These are phyloP conservation scores for Entelurus aequoreus DNA, from an alignment of 2,113 vertebrate species.

Conservation along the genomic window DNA sequence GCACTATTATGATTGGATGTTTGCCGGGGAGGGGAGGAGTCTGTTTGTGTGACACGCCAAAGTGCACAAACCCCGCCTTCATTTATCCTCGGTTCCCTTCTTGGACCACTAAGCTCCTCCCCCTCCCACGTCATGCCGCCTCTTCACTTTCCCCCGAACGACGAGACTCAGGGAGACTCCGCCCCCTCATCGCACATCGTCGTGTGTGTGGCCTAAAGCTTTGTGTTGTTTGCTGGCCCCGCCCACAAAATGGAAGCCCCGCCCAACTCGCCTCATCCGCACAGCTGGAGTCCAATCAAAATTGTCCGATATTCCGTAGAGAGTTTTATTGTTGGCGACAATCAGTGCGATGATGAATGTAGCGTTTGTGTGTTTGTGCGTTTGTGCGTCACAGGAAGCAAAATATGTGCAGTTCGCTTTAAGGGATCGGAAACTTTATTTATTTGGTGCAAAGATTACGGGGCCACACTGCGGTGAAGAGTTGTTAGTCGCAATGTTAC, in stretches of 20 bases:
- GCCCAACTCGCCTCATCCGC: too few relatives aligned
- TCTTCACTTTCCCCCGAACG: too few relatives aligned
- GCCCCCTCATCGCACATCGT: constrained; percentile 1
- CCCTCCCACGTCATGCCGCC: too few relatives aligned
- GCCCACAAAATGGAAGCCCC: background rate
- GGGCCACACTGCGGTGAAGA: background rate
- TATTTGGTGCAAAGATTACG: background rate
- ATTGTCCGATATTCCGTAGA: background rate
- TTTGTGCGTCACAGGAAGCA: background rate
- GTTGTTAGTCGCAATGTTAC: too few relatives aligned
- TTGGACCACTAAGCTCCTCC: constrained; percentile 26
- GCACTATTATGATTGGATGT: constrained; percentile 26
- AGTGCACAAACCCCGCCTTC: constrained; percentile 15
- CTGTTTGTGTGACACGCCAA: constrained; percentile 19
- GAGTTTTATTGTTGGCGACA: constrained; percentile 3
- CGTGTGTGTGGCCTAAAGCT: background rate
- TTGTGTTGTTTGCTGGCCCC: background rate
- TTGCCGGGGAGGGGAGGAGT: constrained; percentile 17
- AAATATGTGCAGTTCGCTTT: background rate
- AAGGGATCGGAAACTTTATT: background rate
- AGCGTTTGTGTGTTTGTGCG: background rate
- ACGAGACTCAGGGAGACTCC: constrained; percentile 58
- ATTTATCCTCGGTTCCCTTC: background rate
- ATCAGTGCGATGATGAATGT: constrained; percentile 8
- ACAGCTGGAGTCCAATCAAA: background rate